Base-by-base conservation (phyloP, 1,140 invertebrate species). In the Heliconius melpomene region DNA sequence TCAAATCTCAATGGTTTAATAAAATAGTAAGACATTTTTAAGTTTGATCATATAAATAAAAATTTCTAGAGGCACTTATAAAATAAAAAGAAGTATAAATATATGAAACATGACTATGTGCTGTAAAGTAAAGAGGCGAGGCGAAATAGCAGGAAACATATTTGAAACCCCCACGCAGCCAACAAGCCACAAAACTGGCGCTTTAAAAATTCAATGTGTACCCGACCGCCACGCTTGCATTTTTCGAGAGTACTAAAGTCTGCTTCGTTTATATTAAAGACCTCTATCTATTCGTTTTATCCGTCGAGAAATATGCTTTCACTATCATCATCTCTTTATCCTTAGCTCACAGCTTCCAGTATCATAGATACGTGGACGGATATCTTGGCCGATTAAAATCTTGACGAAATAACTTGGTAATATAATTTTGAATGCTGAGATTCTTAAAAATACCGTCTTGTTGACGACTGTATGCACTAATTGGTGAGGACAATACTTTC, bases 221-320 rank as follows among this genome's bases (percentile, higher is more conserved):
- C 86, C 89, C 88, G 83, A 85, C 85, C 88, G 88, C 86, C 84
- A 85, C 82, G 89, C 88, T 89, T 93, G 89, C 92, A 93, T 91
- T 92, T 93, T 93, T 93, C 88, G 92, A 91, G 92, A 92, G 90
- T 92, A 93, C 90, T 92, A 92, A 93, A 93, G 91, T 90, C 92
- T 90, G 90, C 92, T 93, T 93, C 91, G 92, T 93, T 93, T 93
- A 92, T 93, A 93, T 93, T 93, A 93, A 93, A 92, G 90, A 93
- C 89, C 92, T 93, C 92, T 93, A 93, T 93, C 92, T 93, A 93
- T 92, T 93, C 92, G 92, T 93, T 93, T 93, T 92, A 93, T 93
- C 92, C 87, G 82, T 73, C 86, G 85, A 85, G 89, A 91, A 91
- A 90, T 90, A 92, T 89, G 89, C 89, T 93, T 93, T 93, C 92